Evolutionary conservation across 2,888 invertebrate genomes (phyloP), one percentile per base, ranked within the genome.

Genomic region (Ectemnius lituratus): DNA sequence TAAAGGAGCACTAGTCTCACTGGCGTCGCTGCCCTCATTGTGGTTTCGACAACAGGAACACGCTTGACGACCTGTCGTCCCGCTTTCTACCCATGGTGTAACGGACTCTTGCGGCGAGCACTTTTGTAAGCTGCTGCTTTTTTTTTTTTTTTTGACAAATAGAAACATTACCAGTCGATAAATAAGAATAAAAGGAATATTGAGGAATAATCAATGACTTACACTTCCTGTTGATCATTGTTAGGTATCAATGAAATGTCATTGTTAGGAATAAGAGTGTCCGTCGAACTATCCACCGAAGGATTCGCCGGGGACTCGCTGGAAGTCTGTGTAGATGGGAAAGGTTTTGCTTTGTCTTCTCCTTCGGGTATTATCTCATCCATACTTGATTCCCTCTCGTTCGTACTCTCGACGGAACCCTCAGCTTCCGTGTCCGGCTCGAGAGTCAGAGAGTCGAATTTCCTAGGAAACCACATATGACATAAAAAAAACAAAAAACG

Each of bases 221-320:
- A 90, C 90, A 62, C 67, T 16, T 67, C 66, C 76, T 90, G 84
- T 66, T 86, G 88, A 70, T 87, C 86, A 62, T 79, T 80, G 67
- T 84, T 84, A 37, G 79, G 59, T 16, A 73, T 70, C 52, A 75
- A 63, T 46, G 81, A 78, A 60, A 86, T 81, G 75, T 90, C 90
- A 66, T 85, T 85, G 67, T 87, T 90, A n/a, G 90, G 90, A 87
- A 90, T 92, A 52, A 93, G 85, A 2, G 93, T 93, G 81, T 93
- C 93, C 3, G 93, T 93, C 3, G 93, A 93, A 84, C 93, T 92
- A 77, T 93, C 93, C 67, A 92, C 91, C 14, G 91, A 91, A 37
- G 88, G 89, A 84, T 89, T 89, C 5, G 85, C 84, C 11, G 87
- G 86, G 16, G 84, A 85, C 49, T 90, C 89, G 65, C 76, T 87